Conservation (phyloP, 1,140 invertebrate species). For the Drosophila nasuta region DNA sequence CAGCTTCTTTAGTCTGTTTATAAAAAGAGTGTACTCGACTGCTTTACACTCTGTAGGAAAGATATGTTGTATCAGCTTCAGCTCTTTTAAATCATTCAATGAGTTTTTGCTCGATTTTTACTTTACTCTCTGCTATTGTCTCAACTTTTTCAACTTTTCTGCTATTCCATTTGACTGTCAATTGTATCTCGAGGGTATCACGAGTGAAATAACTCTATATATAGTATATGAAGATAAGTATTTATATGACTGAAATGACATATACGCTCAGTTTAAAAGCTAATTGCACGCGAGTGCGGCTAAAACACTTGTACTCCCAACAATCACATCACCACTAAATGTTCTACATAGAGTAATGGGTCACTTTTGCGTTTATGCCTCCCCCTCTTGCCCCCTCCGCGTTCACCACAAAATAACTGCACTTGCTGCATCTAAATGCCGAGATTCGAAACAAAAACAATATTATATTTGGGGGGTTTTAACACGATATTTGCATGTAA, state of each 20-base stretch:
- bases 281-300: conserved; percentile 50
- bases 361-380: conserved; percentile 29
- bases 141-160: background rate
- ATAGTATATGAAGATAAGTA: conserved; percentile 39
- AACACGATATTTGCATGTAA: conserved; percentile 69
- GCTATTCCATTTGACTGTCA: no score
- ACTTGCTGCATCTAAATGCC: conserved; percentile 45
- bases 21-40: background rate
- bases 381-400: conserved; percentile 1
- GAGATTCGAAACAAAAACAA: conserved; percentile 69
- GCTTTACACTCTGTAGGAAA: background rate
- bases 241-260: conserved; percentile 49
- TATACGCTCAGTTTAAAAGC: conserved; percentile 45
- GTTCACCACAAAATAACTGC: background rate
- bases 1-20: no score
- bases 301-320: background rate
- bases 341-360: conserved; percentile 9
- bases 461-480: conserved; percentile 29
- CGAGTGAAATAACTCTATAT: background rate
- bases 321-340: background rate
- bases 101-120: no score
- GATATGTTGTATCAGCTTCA: no score
- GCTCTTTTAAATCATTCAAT: no score
- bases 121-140: no score
- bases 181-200: conserved; percentile 1